Evolutionary conservation across 2,797 vertebrate genomes (phyloP).

Genomic region (Graptemys geographica): DNA sequence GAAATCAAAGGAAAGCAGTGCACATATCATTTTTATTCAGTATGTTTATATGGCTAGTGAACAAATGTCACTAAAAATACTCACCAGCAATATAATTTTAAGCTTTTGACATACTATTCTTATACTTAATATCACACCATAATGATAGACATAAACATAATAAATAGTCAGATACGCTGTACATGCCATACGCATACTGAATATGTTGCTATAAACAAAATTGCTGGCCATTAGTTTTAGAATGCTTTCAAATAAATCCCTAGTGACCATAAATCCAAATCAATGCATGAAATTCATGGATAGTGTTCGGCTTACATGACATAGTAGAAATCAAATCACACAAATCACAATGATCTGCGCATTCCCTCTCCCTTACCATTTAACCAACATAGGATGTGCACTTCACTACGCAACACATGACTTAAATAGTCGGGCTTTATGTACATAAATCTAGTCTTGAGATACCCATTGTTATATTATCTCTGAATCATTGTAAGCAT

Average conservation of each 20-base stretch:
- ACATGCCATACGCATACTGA: background rate
- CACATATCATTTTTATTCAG: background rate
- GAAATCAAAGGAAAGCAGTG: background rate
- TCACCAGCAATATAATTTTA: background rate
- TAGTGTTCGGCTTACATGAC: background rate
- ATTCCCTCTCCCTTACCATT: background rate
- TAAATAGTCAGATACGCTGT: background rate
- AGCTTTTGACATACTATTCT: background rate
- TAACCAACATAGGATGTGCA: background rate
- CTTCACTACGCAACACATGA: background rate
- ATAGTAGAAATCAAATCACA: background rate
- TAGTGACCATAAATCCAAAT: conserved; percentile 44
- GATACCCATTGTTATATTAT: background rate
- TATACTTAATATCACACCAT: background rate
- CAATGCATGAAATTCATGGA: fast-evolving
- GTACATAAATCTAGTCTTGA: background rate
- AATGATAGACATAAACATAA: background rate
- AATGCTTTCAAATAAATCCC: conserved; percentile 34
- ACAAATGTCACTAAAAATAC: background rate
- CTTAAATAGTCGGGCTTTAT: background rate
- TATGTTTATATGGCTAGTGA: background rate
- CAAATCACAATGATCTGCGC: background rate
- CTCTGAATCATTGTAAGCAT: background rate
- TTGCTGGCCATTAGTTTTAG: conserved; percentile 20
- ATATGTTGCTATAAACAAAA: conserved; percentile 24